phyloP scores from a whole-genome alignment of 2,113 vertebrate species.

The Mobula hypostoma region DNA sequence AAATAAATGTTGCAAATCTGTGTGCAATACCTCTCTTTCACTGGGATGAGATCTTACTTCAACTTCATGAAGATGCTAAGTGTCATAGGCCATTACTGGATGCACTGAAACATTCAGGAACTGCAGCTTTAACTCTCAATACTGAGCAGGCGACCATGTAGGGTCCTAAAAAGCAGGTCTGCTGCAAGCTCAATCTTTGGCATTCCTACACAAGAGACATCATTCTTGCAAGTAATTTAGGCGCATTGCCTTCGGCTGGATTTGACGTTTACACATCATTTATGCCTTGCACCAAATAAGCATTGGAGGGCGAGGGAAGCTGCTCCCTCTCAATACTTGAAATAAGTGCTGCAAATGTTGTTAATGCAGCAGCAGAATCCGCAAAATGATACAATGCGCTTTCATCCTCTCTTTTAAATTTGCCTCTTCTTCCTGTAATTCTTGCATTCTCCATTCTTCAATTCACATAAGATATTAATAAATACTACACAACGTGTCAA shows the following conservation, averaged over 20 bases:
- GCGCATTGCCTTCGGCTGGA: neutral
- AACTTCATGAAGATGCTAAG: neutral
- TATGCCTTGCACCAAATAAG: neutral
- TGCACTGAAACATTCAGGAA: conserved; percentile 9
- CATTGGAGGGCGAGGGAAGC: neutral
- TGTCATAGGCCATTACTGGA: neutral
- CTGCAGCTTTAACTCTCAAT: neutral
- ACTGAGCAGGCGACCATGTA: neutral
- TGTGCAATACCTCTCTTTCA: neutral
- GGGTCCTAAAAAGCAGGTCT: neutral
- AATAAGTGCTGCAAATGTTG: neutral
- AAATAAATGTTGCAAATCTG: neutral
- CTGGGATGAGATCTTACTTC: neutral
- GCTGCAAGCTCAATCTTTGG: neutral
- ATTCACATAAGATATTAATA: neutral
- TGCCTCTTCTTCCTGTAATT: neutral
- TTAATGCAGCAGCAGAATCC: neutral
- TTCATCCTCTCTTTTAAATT: neutral
- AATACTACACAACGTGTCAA: neutral
- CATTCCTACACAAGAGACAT: neutral
- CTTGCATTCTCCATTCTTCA: neutral
- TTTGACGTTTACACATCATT: neutral
- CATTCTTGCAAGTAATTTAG: neutral
- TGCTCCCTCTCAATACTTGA: neutral
- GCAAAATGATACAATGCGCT: neutral